phyloP scores from a whole-genome alignment of 2,888 invertebrate genomes.

The Aspidiotus destructor region DNA sequence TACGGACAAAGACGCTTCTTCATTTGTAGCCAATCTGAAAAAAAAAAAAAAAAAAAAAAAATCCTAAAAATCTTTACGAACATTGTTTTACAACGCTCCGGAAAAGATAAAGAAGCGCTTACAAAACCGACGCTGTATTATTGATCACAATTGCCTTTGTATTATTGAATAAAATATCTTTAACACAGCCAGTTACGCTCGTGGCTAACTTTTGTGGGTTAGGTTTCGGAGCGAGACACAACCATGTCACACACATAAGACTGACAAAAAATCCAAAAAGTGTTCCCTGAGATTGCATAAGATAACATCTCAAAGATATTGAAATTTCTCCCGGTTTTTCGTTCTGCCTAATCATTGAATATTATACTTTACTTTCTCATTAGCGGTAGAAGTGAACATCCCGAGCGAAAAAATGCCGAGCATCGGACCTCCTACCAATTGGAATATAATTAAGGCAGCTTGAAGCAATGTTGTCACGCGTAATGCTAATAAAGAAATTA shows the following conservation, averaged over 20 bases:
- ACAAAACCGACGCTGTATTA: too few species aligned
- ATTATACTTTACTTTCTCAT: constrained; percentile 15
- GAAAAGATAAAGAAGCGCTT: too few species aligned
- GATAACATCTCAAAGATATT: background rate
- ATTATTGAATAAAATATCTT: too few species aligned
- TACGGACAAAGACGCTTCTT: background rate
- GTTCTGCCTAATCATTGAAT: background rate
- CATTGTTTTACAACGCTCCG: too few species aligned
- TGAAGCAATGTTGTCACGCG: constrained; percentile 73
- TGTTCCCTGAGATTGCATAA: constrained; percentile 50
- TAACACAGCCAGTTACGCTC: constrained; percentile 50
- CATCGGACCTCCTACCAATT: constrained; percentile 75
- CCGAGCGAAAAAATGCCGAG: constrained; percentile 75
- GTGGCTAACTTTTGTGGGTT: constrained; percentile 49
- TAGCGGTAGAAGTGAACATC: constrained; percentile 46
- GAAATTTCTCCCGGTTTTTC: background rate
- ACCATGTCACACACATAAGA: constrained; percentile 63
- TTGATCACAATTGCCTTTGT: too few species aligned
- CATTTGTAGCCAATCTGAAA: constrained; percentile 3
- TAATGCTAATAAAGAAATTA: constrained; percentile 71
- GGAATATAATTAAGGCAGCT: constrained; percentile 74
- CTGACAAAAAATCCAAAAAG: constrained; percentile 55
- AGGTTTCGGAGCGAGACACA: constrained; percentile 74
- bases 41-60: background rate
- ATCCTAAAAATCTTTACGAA: too few species aligned